Percentiles rank a stretch among this genome's conserved stretches.
Evolutionary conservation across 2,888 invertebrate genomes (phyloP).

Genomic region (Sesamia inferens): DNA sequence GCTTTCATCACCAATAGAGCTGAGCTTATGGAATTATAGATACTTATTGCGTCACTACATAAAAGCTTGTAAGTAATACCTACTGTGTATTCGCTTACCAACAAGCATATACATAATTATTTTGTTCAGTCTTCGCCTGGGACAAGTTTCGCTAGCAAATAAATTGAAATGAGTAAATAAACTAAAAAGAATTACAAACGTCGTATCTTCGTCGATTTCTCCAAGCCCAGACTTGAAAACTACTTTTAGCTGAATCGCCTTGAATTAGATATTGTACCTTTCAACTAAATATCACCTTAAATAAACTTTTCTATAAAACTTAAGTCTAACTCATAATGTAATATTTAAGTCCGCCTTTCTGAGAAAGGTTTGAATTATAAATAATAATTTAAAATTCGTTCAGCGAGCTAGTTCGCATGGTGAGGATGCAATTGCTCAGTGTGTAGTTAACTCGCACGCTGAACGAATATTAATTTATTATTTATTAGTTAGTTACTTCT

Average conservation of each 20-base stretch:
- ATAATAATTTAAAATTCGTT: background rate
- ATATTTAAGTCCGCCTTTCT: too few species aligned
- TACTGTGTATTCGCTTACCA: background rate
- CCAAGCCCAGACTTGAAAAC: background rate
- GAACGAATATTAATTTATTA: too few species aligned
- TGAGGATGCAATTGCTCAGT: too few species aligned
- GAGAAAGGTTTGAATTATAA: too few species aligned
- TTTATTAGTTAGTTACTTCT: background rate
- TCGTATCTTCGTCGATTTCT: background rate
- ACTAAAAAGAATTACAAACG: conserved; percentile 37
- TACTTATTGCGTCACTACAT: too few species aligned
- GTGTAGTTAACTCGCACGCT: too few species aligned
- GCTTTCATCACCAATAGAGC: background rate
- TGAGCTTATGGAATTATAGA: background rate
- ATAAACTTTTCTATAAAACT: background rate
- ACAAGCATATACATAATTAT: background rate
- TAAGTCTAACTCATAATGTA: too few species aligned
- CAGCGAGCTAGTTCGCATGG: background rate
- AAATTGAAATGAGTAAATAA: conserved; percentile 42
- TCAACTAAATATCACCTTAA: background rate
- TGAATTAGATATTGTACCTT: conserved; percentile 1
- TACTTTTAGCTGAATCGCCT: background rate
- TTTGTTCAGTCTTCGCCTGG: background rate
- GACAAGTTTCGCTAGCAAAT: background rate
- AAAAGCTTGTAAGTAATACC: background rate